phyloP scores from a whole-genome alignment of 2,888 invertebrate genomes.

The Coremacera marginata region DNA sequence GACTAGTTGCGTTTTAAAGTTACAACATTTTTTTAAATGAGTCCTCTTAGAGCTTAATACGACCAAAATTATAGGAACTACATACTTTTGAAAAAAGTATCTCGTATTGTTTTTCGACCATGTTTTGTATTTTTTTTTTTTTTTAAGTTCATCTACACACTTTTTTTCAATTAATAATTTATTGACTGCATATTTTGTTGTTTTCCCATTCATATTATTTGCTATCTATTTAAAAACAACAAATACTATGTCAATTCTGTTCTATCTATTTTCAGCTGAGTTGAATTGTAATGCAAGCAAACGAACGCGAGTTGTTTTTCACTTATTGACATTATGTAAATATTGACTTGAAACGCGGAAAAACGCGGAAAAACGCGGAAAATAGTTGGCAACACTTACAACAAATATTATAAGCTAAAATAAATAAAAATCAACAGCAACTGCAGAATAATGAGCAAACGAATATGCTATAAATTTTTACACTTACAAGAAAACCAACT shows the following conservation, averaged over 20 bases:
- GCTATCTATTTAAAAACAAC: conserved; percentile 9
- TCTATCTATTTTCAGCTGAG: neutral
- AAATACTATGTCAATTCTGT: neutral
- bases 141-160: too few species aligned
- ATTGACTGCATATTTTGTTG: neutral
- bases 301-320: neutral
- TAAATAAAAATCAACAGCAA: neutral
- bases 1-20: too few species aligned
- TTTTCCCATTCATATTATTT: conserved; percentile 12
- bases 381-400: neutral
- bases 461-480: neutral
- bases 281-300: neutral
- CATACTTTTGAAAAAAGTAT: too few species aligned
- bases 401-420: too few species aligned
- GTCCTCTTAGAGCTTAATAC: too few species aligned
- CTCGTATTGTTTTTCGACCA: too few species aligned
- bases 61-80: too few species aligned
- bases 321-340: neutral
- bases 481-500: too few species aligned
- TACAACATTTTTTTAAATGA: too few species aligned
- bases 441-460: neutral
- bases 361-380: neutral
- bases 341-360: neutral
- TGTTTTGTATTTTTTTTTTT: too few species aligned
- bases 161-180: too few species aligned